Evolutionary conservation across 2,888 invertebrate genomes (phyloP), one percentile per base, ranked within the genome.

Genomic region (Octonoba sinensis): DNA sequence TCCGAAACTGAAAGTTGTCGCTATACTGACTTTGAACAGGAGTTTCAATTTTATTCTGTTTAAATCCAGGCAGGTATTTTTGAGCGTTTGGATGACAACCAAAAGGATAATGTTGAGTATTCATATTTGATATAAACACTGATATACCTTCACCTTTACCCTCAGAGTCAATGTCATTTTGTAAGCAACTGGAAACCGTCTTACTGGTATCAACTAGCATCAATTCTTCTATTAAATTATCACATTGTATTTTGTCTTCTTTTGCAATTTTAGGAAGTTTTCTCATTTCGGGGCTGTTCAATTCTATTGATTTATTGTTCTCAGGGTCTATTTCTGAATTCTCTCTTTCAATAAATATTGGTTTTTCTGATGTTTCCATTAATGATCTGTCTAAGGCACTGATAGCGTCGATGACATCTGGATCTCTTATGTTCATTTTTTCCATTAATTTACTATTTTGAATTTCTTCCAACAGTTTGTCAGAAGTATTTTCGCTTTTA

Each of bases 211-310:
- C 82, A 67, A 71, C 75, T 8, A 82, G 22, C 56, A 72, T 71
- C 49, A 82, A 27, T 64, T 85, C 85, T 74, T 85, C 85, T n/a
- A 85, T 84, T 27, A 85, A 74, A 65, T 85, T 85, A 64, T 85
- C 84, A 62, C 65, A 83, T 47, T 85, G 85, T 47, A 82, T 78
- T 75, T 82, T 71, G 22, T 83, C 79, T 57, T 82, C 82, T 72
- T 47, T 76, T 20, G 47, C 22, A 36, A 76, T 44, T 54, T 72
- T 75, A 3, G 49, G 6, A 20, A n/a, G 56, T 24, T 47, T 36
- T 62, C 46, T 62, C 18, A 13, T 13, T 44, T 44, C 69, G 3
- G 44, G 16, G 4, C n/a, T 65, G 16, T 57, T 20, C 3, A 11
- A 36, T 66, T 62, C 62, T 46, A 3, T 49, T 56, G 57, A 3